Conservation (phyloP, 2,113 vertebrate species). For the Empidonax alnorum region DNA sequence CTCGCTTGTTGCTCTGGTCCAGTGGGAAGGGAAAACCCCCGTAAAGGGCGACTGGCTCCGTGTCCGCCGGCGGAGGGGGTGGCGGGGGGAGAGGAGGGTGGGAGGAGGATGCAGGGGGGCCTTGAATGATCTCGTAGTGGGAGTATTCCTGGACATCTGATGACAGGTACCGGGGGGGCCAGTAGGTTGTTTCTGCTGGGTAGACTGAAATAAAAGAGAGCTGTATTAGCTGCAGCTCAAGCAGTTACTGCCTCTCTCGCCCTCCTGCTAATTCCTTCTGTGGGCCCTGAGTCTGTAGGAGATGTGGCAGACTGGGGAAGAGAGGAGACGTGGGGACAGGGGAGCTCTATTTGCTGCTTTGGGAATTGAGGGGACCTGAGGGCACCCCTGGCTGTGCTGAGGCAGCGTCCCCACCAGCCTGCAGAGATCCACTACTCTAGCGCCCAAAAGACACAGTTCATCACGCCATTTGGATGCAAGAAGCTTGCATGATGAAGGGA, state of each 20-base stretch:
- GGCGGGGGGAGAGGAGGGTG: slow-evolving; percentile 51
- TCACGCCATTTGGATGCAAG: rapidly evolving
- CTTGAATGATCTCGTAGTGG: slow-evolving; percentile 85
- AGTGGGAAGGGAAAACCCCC: slow-evolving; percentile 94
- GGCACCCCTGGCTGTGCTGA: neutral
- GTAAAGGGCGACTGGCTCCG: slow-evolving; percentile 81
- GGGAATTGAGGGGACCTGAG: neutral
- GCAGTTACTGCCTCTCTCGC: neutral
- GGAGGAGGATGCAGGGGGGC: slow-evolving; percentile 67
- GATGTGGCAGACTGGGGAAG: neutral
- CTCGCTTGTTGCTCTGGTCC: slow-evolving; percentile 88
- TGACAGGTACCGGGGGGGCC: slow-evolving; percentile 79
- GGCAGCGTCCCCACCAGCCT: neutral
- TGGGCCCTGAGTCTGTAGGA: neutral
- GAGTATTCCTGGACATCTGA: slow-evolving; percentile 84
- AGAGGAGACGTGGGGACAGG: rapidly evolving
- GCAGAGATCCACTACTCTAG: neutral
- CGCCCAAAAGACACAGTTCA: neutral
- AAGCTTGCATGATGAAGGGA: neutral
- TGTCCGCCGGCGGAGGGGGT: slow-evolving; percentile 62
- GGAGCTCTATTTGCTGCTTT: neutral
- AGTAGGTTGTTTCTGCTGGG: slow-evolving; percentile 79
- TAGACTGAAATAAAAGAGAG: slow-evolving; percentile 79
- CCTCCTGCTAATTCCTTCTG: neutral
- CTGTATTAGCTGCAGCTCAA: neutral